These are phyloP conservation scores for Sycophila sp. DNA, from an alignment of 1,140 invertebrate species.

Conservation along the genomic window DNA sequence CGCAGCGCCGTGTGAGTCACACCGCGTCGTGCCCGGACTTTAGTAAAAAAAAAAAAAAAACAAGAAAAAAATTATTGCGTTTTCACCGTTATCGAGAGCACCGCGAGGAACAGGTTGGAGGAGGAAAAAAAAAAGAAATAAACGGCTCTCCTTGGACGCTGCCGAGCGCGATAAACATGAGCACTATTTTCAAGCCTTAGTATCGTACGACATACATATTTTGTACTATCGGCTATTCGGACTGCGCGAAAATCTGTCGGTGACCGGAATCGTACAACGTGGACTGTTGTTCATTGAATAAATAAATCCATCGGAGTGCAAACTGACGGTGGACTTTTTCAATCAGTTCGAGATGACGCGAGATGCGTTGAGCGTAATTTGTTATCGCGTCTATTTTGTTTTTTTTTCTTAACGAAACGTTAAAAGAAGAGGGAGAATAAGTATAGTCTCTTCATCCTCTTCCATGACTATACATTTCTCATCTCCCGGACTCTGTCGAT, in stretches of 20 bases:
- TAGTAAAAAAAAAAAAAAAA: background rate
- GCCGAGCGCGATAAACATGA: constrained; percentile 39
- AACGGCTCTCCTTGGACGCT: constrained; percentile 48
- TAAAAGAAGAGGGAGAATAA: too few species aligned
- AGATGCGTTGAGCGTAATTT: background rate
- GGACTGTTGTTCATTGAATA: too few species aligned
- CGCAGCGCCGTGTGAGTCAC: constrained; percentile 18
- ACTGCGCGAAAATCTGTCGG: too few species aligned
- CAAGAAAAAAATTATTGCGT: background rate
- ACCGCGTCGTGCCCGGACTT: background rate
- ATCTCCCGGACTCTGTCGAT: too few species aligned
- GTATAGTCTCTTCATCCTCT: too few species aligned
- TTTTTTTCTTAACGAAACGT: background rate
- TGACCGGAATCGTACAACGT: too few species aligned
- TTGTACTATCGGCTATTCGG: constrained; percentile 15
- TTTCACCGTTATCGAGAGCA: constrained; percentile 21
- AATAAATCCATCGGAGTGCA: too few species aligned
- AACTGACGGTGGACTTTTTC: too few species aligned
- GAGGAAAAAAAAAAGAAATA: constrained; percentile 3
- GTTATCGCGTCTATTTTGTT: background rate
- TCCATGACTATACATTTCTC: too few species aligned
- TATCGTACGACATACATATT: constrained; percentile 39
- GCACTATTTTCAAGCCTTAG: constrained; percentile 45
- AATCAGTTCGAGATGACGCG: too few species aligned
- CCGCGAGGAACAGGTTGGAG: constrained; percentile 1